These are phyloP conservation scores for Crossocerus cetratus DNA, from an alignment of 2,888 invertebrate species.

Conservation along the genomic window DNA sequence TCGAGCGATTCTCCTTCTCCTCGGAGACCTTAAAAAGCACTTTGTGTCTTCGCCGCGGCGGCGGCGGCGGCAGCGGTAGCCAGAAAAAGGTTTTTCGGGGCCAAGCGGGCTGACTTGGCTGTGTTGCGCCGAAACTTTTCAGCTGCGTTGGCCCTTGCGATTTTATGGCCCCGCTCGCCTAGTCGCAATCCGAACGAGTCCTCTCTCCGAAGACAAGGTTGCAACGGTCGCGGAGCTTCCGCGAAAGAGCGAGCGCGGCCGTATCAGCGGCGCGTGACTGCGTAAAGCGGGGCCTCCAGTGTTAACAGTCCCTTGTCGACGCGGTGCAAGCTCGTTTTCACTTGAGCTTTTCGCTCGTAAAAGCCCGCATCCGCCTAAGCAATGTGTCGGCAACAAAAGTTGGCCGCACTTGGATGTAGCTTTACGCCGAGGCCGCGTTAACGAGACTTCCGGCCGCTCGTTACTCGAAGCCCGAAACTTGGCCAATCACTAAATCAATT, in stretches of 20 bases:
- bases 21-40: slow-evolving; percentile 34
- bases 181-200: slow-evolving; percentile 26
- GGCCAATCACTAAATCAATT: too few relatives aligned
- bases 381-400: neutral
- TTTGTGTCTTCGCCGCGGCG: slow-evolving; percentile 19
- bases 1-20: slow-evolving; percentile 31
- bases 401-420: neutral
- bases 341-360: slow-evolving; percentile 33
- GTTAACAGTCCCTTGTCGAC: slow-evolving; percentile 65
- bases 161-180: slow-evolving; percentile 41
- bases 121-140: slow-evolving; percentile 36
- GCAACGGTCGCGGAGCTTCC: slow-evolving; percentile 44
- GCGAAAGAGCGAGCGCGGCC: slow-evolving; percentile 42
- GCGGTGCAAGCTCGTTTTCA: slow-evolving; percentile 44
- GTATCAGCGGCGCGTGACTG: slow-evolving; percentile 69
- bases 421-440: neutral
- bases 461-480: too few relatives aligned
- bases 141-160: slow-evolving; percentile 32
- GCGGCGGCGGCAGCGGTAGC: slow-evolving; percentile 15
- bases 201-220: slow-evolving; percentile 17
- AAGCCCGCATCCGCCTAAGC: slow-evolving; percentile 10
- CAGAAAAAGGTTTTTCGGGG: slow-evolving; percentile 36
- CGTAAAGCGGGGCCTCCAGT: slow-evolving; percentile 57
- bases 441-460: too few relatives aligned
- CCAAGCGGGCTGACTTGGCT: slow-evolving; percentile 32